Base-by-base conservation (phyloP, 1,140 invertebrate genomes). In the Drosophila nikananu region DNA sequence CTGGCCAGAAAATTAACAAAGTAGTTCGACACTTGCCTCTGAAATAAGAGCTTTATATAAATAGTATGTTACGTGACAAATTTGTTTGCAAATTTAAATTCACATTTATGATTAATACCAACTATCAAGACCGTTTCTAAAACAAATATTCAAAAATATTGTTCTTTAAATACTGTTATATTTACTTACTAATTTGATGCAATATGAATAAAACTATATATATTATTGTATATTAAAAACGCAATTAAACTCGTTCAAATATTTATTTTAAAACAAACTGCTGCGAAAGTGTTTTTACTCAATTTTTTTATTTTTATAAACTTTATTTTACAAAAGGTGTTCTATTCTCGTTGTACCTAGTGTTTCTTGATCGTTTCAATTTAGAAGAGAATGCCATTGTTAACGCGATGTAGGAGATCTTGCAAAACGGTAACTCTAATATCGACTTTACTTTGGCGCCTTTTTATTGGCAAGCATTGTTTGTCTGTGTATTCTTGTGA, bases 81-180 rank as follows among this genome's bases (percentile, higher is more conserved):
- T 66, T 55, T 55, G n/a, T 46, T 54, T 71, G 39, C 13, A 71
- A 30, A 55, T 54, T 54, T 67, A 51, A n/a, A 70, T 54, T 71
- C 21, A 46, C 49, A 35, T 71, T 65, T 55, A 52, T 67, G 66
- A 71, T 54, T 70, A 51, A 67, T 70, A 67, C 9, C 37, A 71
- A 71, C 32, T 71, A 71, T 41, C 67, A 51, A 71, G 46, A 71
- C 30, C 39, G 67, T 71, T 71, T 68, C 65, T 71, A 42, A 71
- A 71, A 71, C 67, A 67, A 62, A 67, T 71, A 71, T 66, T 71
- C 48, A 52, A 68, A 48, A 67, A 62, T 55, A 55, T 46, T 48
- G 67, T 67, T 71, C 63, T 71, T 71, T 54, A 71, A 71, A 71
- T 51, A 71, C 67, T 71, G 67, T 67, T 71, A 71, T 55, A 71